These are phyloP conservation scores for Acleris sparsana DNA, from an alignment of 2,888 invertebrate genomes.

Conservation along the genomic window DNA sequence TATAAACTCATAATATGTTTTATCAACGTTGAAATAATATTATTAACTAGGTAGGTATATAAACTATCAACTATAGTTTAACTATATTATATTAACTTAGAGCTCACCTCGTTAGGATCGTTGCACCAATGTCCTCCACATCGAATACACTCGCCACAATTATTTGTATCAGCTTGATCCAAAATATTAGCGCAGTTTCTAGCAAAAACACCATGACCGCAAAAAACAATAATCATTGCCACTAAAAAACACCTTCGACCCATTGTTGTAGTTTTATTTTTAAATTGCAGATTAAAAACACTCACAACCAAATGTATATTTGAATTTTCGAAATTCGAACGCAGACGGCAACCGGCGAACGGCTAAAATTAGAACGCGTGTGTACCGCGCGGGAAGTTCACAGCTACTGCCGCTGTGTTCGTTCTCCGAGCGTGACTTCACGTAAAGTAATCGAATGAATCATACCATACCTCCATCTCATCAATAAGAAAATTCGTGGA, in stretches of 20 bases:
- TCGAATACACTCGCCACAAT: slow-evolving; percentile 70
- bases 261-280: slow-evolving; percentile 53
- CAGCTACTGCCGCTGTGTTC: slow-evolving; percentile 50
- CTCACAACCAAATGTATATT: not conserved
- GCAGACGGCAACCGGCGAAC: slow-evolving; percentile 35
- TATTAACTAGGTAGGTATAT: not conserved
- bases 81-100: slow-evolving; percentile 31
- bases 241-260: slow-evolving; percentile 58
- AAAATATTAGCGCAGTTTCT: slow-evolving; percentile 47
- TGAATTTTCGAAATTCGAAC: slow-evolving; percentile 16
- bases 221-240: slow-evolving; percentile 55
- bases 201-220: slow-evolving; percentile 57
- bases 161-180: slow-evolving; percentile 43
- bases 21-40: too few species aligned
- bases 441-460: slow-evolving; percentile 63
- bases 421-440: slow-evolving; percentile 41
- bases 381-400: slow-evolving; percentile 47
- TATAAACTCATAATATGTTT: too few species aligned
- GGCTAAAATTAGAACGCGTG: slow-evolving; percentile 60
- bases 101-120: slow-evolving; percentile 47
- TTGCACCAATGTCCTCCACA: slow-evolving; percentile 68
- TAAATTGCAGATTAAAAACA: slow-evolving; percentile 1
- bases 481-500: slow-evolving; percentile 64
- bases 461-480: slow-evolving; percentile 46
- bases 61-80: slow-evolving; percentile 6